Evolutionary conservation across 2,888 invertebrate genomes (phyloP).

Genomic region (Hyposoter didymator): DNA sequence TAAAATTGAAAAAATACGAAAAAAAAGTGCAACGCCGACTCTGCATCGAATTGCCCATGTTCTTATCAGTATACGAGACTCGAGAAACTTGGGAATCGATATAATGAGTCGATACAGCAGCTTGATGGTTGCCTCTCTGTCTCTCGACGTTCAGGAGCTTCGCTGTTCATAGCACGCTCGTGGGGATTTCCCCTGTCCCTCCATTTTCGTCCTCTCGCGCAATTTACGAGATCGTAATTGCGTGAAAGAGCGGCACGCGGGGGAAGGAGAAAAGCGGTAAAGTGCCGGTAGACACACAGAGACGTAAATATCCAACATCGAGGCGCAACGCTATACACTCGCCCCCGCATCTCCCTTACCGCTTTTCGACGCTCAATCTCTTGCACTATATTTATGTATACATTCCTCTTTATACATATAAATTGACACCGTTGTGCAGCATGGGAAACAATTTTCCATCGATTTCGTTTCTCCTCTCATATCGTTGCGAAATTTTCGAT

Average conservation of each 20-base stretch:
- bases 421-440: slow-evolving; percentile 7
- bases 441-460: slow-evolving; percentile 71
- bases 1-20: background rate
- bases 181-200: slow-evolving; percentile 36
- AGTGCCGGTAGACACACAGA: slow-evolving; percentile 67
- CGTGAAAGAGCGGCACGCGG: slow-evolving; percentile 72
- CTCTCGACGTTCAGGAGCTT: background rate
- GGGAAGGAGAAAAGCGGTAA: slow-evolving; percentile 64
- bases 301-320: slow-evolving; percentile 67
- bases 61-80: slow-evolving; percentile 1
- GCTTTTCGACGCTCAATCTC: slow-evolving; percentile 42
- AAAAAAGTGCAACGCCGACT: background rate
- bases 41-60: slow-evolving; percentile 18
- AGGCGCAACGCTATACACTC: slow-evolving; percentile 54
- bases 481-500: slow-evolving; percentile 37
- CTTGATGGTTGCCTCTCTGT: slow-evolving; percentile 43
- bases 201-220: slow-evolving; percentile 68
- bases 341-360: slow-evolving; percentile 26
- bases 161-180: slow-evolving; percentile 28
- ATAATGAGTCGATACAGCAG: slow-evolving; percentile 66
- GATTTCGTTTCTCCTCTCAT: slow-evolving; percentile 32
- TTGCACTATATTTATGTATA: background rate
- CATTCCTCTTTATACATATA: slow-evolving; percentile 1
- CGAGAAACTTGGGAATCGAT: slow-evolving; percentile 58
- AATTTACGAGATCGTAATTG: slow-evolving; percentile 78